Evolutionary conservation across 2,113 vertebrate species (phyloP), one percentile per base, ranked within the genome.

Genomic region (Rhinopomastus cyanomelas): DNA sequence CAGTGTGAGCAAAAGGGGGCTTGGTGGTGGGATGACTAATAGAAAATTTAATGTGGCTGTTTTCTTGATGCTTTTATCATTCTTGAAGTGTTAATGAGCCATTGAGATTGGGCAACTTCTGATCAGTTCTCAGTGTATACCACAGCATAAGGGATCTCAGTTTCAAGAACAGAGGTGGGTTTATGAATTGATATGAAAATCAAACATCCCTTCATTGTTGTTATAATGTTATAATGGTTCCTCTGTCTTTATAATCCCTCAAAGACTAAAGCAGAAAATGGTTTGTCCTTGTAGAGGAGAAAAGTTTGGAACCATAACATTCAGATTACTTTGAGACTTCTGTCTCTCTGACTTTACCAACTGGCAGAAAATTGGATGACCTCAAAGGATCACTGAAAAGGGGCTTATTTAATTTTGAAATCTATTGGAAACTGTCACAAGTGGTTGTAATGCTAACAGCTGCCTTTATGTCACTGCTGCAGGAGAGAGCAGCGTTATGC

Each of bases 291-390:
- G 52, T 78, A 76, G 64, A 65, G 72, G 61, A 81, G 48, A 64
- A 77, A 89, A 74, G 11, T 81, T 94, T 44, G 56, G 44, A 87
- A 85, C 72, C 72, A 67, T 91, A 92, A 93, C 69, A 85, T 87
- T 71, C 17, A 39, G 56, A 93, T 91, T 89, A 64, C 75, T 91
- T 85, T 91, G 82, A 83, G 79, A 71, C n/a, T 82, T 92, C 59
- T 62, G 46, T 69, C 30, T 71, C 56, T 61, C 16, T 16, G 66
- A 55, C 46, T 91, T 80, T 27, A 89, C 48, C 48, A 89, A 85
- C 68, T 81, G 79, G 42, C 59, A 65, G 91, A 88, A 93, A 92
- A 89, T 79, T 34, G 68, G 30, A 87, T 80, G 15, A 42, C 71
- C 80, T 77, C 79, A 93, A 87, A 95, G 65, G 85, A 88, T 49